Evolutionary conservation across 2,113 vertebrate species (phyloP).

Genomic region (Caretta caretta): DNA sequence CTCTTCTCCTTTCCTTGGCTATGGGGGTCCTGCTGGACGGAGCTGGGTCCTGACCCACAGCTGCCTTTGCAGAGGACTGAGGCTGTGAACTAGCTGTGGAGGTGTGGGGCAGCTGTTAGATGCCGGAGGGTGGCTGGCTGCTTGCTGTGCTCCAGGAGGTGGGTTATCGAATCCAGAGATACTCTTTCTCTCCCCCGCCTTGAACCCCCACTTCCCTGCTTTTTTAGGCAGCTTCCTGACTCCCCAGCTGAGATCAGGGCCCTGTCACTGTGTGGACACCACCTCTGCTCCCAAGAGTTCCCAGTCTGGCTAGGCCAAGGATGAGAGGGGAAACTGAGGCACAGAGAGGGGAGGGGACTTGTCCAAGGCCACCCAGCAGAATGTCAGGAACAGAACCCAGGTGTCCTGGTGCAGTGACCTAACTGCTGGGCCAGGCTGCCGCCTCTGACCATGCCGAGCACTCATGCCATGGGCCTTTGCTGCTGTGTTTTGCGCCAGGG

Average conservation of each 20-base stretch:
- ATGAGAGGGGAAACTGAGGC: neutral
- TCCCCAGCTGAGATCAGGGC: too few species aligned
- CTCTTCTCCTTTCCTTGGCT: too few species aligned
- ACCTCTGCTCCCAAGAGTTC: too few species aligned
- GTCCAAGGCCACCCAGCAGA: neutral
- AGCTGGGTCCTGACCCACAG: neutral
- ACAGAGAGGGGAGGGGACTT: too few species aligned
- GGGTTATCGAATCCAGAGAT: neutral
- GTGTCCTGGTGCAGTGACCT: neutral
- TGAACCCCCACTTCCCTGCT: neutral
- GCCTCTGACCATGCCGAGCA: neutral
- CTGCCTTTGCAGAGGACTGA: too few species aligned
- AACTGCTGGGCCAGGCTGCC: neutral
- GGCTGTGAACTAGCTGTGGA: neutral
- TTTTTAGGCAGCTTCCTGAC: too few species aligned
- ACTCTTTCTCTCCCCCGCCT: too few species aligned
- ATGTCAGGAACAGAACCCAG: neutral
- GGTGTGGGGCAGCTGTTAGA: neutral
- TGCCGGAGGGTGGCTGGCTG: neutral
- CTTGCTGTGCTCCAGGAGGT: neutral
- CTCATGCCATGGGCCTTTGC: neutral
- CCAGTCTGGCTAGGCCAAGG: neutral
- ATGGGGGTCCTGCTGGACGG: too few species aligned
- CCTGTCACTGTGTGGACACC: too few species aligned
- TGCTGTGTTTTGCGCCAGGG: neutral